Evolutionary conservation across 2,113 vertebrate genomes (phyloP), one percentile per base, ranked within the genome.

Genomic region (Myrmophylax atrothorax): DNA sequence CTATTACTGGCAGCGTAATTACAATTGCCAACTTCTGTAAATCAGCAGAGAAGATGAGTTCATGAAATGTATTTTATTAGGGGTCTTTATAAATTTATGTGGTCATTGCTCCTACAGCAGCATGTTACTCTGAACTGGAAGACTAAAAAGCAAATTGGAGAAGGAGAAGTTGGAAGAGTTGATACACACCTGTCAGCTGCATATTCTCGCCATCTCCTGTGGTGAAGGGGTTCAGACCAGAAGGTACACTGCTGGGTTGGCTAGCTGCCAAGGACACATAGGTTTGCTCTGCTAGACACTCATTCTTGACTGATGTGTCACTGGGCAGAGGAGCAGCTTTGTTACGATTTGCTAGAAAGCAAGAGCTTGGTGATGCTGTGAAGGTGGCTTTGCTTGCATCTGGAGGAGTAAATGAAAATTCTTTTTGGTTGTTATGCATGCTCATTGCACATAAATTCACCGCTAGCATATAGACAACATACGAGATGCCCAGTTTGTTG

Each of bases 301-400:
- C 99, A 0, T 99, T 99, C 98, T 99, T 99, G 81, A 99, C 99
- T 6, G 98, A 97, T 14, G 98, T 88, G 90, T 99, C 99, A 7
- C 56, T 97, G 92, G 96, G 53, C 80, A 97, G 80, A 10, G 93
- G 52, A 22, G 80, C 83, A 6, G 95, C 84, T 97, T 99, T 99
- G 97, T 98, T 99, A 80, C 99, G 99, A 96, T 99, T 99, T 93
- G 99, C 99, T 63, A 99, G 96, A 95, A 99, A 99, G 96, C 99
- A 99, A 69, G 99, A 99, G 91, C 99, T 99, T 3, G 99, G 99
- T 20, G 99, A 99, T 42, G 99, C 99, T 2, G 98, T 99, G 94
- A 99, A 99, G 18, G 99, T 98, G 15, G 99, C 99, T 98, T 99
- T 99, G 96, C 99, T 99, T 77, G 99, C 99, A 97, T 99, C 99